Conservation (phyloP, 2,797 vertebrate species). For the Pangasius djambal region DNA sequence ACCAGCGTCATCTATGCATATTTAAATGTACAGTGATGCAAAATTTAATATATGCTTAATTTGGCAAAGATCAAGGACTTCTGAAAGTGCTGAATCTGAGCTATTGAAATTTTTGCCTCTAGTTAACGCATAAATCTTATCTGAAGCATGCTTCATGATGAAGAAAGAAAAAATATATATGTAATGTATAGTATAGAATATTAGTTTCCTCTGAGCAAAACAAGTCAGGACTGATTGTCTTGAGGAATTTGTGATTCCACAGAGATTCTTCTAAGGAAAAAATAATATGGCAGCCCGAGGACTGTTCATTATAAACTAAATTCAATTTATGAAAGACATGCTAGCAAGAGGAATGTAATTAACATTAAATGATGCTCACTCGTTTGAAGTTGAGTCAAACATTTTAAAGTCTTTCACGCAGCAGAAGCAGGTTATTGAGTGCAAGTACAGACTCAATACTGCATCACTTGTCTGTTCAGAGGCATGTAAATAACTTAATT, state of each 20-base stretch:
- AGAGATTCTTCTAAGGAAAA: background rate
- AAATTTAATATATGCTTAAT: background rate
- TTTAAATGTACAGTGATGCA: background rate
- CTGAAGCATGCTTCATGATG: background rate
- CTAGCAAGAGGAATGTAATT: conserved; percentile 7
- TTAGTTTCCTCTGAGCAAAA: background rate
- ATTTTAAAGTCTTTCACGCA: background rate
- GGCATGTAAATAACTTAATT: background rate
- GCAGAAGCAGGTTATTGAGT: background rate
- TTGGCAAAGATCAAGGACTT: background rate
- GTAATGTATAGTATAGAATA: background rate
- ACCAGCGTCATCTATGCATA: background rate
- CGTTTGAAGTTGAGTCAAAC: background rate
- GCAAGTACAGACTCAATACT: background rate
- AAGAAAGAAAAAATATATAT: background rate
- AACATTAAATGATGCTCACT: background rate
- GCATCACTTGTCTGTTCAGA: background rate
- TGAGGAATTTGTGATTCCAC: background rate
- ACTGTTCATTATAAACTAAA: background rate
- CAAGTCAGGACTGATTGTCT: background rate
- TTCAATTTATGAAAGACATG: background rate
- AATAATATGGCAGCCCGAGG: background rate
- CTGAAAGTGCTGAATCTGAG: background rate
- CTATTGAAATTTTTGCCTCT: background rate
- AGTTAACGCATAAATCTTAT: background rate